Evolutionary conservation across 2,113 vertebrate species (phyloP).

Genomic region (Lynx canadensis): DNA sequence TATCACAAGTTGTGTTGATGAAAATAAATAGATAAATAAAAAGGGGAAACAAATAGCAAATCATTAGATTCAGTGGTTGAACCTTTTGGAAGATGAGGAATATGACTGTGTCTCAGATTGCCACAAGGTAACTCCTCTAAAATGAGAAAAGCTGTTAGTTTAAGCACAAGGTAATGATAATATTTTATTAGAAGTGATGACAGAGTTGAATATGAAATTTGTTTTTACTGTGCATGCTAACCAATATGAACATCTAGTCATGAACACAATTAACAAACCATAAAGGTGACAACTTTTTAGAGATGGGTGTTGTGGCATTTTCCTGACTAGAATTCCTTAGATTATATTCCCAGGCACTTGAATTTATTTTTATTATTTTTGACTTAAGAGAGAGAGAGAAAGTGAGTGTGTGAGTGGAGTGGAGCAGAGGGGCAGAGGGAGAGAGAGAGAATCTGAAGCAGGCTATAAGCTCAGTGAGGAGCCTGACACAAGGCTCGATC

Average conservation of each 20-base stretch:
- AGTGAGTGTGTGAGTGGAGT: too few species aligned
- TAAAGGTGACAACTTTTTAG: neutral
- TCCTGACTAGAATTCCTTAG: neutral
- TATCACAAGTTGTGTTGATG: neutral
- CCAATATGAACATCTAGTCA: neutral
- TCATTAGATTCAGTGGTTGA: neutral
- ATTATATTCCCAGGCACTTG: neutral
- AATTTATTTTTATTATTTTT: neutral
- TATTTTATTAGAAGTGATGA: neutral
- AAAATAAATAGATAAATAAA: slow-evolving; percentile 24
- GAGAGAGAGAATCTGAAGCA: too few species aligned
- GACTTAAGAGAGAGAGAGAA: too few species aligned
- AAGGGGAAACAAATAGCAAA: neutral
- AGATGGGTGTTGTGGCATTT: neutral
- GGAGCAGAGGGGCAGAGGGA: too few species aligned
- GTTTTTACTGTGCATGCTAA: neutral
- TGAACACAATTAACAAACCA: neutral
- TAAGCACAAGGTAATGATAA: neutral
- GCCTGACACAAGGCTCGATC: too few species aligned
- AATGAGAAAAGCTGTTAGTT: neutral
- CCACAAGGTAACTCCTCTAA: neutral
- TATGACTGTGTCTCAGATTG: neutral
- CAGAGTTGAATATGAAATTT: neutral
- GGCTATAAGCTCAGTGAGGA: too few species aligned
- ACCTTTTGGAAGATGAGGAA: neutral